These are phyloP conservation scores for Asbolus verrucosus DNA, from an alignment of 1,140 invertebrate species.

Conservation along the genomic window DNA sequence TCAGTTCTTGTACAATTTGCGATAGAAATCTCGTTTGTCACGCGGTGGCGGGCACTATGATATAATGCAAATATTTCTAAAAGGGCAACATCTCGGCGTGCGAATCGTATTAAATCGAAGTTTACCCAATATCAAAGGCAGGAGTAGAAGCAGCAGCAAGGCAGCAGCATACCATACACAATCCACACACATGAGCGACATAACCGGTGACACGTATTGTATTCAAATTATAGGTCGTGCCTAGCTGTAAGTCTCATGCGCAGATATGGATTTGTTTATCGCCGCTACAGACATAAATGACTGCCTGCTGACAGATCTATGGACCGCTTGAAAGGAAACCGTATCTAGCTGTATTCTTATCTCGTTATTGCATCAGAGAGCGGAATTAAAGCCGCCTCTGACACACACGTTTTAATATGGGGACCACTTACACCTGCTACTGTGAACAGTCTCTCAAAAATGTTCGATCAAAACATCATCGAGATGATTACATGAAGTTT, in stretches of 20 bases:
- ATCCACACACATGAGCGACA: slow-evolving; percentile 34
- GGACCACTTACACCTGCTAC: slow-evolving; percentile 8
- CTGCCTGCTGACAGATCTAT: slow-evolving; percentile 61
- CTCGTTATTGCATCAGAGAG: slow-evolving; percentile 54
- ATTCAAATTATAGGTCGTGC: slow-evolving; percentile 61
- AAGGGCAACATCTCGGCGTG: slow-evolving; percentile 1
- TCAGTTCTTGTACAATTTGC: too few species aligned
- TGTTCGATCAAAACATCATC: slow-evolving; percentile 4
- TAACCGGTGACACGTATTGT: slow-evolving; percentile 58
- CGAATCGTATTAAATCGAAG: slow-evolving; percentile 1
- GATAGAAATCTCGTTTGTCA: too few species aligned
- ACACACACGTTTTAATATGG: neutral
- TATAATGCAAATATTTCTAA: neutral
- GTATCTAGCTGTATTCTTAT: slow-evolving; percentile 55
- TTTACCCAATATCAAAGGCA: slow-evolving; percentile 1
- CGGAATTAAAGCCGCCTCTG: slow-evolving; percentile 42
- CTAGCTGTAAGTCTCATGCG: slow-evolving; percentile 58
- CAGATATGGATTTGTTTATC: slow-evolving; percentile 61
- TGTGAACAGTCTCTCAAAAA: neutral
- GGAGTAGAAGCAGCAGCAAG: slow-evolving; percentile 6
- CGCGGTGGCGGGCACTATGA: too few species aligned
- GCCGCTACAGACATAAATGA: slow-evolving; percentile 59
- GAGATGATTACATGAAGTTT: slow-evolving; percentile 20
- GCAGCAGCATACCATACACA: slow-evolving; percentile 22
- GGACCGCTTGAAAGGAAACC: slow-evolving; percentile 58